Evolutionary conservation across 2,797 vertebrate species (phyloP).

Genomic region (Amphiprion clarkii): DNA sequence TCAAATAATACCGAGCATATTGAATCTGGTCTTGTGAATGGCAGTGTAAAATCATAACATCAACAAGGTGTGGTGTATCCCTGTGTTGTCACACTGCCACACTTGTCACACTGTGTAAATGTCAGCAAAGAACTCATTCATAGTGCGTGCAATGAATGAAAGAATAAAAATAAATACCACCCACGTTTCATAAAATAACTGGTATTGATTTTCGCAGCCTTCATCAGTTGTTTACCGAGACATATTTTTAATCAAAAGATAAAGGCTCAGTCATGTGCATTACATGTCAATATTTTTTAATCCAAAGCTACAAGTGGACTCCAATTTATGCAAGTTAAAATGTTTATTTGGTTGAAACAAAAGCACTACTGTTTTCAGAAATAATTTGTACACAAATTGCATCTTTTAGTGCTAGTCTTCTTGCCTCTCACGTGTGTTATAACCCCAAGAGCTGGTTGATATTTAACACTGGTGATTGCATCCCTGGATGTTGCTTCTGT

Average conservation of each 20-base stretch:
- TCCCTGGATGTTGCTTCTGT: conserved; percentile 57
- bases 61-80: conserved; percentile 36
- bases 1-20: conserved; percentile 21
- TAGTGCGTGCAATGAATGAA: conserved; percentile 47
- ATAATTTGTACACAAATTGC: conserved; percentile 18
- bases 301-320: not conserved
- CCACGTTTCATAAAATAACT: conserved; percentile 53
- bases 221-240: conserved; percentile 30
- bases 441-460: conserved; percentile 32
- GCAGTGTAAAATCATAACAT: conserved; percentile 34
- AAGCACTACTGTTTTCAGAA: not conserved
- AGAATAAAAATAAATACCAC: conserved; percentile 63
- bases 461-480: conserved; percentile 48
- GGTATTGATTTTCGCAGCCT: conserved; percentile 56
- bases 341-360: not conserved
- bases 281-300: not conserved
- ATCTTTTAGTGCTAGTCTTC: conserved; percentile 12
- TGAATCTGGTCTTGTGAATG: conserved; percentile 58
- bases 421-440: not conserved
- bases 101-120: conserved; percentile 62
- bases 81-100: conserved; percentile 65
- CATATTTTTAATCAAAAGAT: conserved; percentile 6
- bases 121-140: conserved; percentile 53
- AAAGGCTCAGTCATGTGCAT: not conserved
- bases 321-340: not conserved